A percentile compares a stretch with the other conserved stretches of the same genome.
These are phyloP conservation scores for Sebastes diaconus DNA, from an alignment of 2,797 vertebrate genomes.

Conservation along the genomic window DNA sequence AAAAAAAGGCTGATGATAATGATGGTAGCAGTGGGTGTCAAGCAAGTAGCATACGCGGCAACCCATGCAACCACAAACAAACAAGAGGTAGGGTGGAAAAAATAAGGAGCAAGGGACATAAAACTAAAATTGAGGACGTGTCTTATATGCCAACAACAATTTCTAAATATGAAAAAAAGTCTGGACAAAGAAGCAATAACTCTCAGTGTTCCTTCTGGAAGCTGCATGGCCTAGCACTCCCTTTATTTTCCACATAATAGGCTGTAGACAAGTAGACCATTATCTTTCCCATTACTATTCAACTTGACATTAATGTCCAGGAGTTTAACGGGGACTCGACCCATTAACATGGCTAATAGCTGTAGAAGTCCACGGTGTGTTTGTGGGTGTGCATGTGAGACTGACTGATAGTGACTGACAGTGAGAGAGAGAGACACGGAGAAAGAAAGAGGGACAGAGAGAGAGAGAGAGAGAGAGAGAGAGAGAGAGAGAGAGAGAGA, in stretches of 20 bases:
- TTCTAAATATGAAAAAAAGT: not conserved
- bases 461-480: not conserved
- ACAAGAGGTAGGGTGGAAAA: not conserved
- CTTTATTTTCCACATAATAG: constrained; percentile 49
- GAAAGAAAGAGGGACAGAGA: not conserved
- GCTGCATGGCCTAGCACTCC: not conserved
- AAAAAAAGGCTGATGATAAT: not conserved
- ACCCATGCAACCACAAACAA: not conserved
- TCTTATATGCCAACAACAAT: not conserved
- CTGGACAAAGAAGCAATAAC: not conserved
- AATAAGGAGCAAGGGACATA: not conserved
- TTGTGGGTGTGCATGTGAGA: constrained; percentile 37
- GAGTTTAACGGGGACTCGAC: constrained; percentile 59
- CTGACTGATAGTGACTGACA: constrained; percentile 33
- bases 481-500: not conserved
- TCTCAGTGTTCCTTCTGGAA: not conserved
- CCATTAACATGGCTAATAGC: constrained; percentile 70
- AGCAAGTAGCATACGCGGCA: not conserved
- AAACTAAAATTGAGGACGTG: not conserved
- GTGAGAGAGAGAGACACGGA: constrained; percentile 12
- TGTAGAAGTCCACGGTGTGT: constrained; percentile 44
- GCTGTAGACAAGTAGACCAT: constrained; percentile 51
- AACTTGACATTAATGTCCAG: constrained; percentile 66
- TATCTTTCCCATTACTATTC: constrained; percentile 63
- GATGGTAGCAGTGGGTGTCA: not conserved